These are phyloP conservation scores for Polydrusus cervinus DNA, from an alignment of 2,888 invertebrate genomes.

Conservation along the genomic window DNA sequence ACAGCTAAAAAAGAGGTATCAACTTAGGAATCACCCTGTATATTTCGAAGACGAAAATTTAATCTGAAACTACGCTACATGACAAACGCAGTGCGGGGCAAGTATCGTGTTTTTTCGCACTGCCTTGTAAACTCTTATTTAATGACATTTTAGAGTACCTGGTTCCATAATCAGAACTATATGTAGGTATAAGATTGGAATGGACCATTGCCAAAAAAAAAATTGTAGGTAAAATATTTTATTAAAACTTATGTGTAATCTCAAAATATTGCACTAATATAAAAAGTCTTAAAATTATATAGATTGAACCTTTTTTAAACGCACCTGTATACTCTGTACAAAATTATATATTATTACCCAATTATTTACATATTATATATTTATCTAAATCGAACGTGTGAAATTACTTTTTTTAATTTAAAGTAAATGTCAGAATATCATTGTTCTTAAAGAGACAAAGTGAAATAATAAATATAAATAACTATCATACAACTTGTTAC, in stretches of 20 bases:
- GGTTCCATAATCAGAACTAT: too few species aligned
- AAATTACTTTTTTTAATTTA: background rate
- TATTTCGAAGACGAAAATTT: too few species aligned
- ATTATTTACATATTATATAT: background rate
- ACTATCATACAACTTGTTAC: background rate
- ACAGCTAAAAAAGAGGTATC: too few species aligned
- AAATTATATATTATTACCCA: background rate
- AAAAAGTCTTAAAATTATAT: background rate
- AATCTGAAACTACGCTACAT: too few species aligned
- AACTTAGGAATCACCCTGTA: too few species aligned
- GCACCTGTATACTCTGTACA: too few species aligned
- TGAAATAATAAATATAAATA: slow-evolving; percentile 23
- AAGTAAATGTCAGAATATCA: slow-evolving; percentile 14
- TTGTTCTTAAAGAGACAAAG: background rate
- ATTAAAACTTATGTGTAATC: slow-evolving; percentile 8
- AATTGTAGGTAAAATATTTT: background rate
- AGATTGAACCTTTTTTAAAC: too few species aligned
- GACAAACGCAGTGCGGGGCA: too few species aligned
- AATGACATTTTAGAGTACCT: background rate
- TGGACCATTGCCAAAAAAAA: background rate
- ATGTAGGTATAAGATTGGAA: background rate
- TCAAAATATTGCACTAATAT: slow-evolving; percentile 10
- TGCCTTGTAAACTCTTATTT: too few species aligned
- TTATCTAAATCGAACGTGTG: background rate
- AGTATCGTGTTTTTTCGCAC: too few species aligned